Evolutionary conservation across 2,888 invertebrate genomes (phyloP).

Genomic region (Pachymerium ferrugineum): DNA sequence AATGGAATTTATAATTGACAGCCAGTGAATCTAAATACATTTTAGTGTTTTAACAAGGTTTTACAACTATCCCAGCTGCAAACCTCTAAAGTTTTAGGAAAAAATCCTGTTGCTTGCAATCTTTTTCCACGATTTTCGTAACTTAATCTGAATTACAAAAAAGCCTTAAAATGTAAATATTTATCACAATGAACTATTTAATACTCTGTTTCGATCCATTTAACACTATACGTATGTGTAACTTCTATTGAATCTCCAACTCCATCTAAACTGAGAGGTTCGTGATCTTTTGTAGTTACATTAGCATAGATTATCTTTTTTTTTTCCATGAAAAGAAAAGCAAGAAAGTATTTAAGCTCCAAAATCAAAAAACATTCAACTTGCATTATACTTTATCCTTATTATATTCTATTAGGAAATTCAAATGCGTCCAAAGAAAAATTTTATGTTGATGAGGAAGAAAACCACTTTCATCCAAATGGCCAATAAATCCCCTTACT

Average conservation of each 20-base stretch:
- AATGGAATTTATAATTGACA: slow-evolving; percentile 53
- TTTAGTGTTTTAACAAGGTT: no score
- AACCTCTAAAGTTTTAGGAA: slow-evolving; percentile 52
- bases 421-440: slow-evolving; percentile 51
- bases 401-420: slow-evolving; percentile 51
- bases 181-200: not conserved
- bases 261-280: slow-evolving; percentile 47
- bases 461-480: slow-evolving; percentile 51
- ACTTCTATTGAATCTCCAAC: slow-evolving; percentile 45
- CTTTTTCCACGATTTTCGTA: slow-evolving; percentile 47
- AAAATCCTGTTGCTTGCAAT: slow-evolving; percentile 48
- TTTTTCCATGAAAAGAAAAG: not conserved
- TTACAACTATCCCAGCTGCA: no score
- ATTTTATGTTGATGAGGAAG: slow-evolving; percentile 52
- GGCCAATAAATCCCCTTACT: slow-evolving; percentile 51
- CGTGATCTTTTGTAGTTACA: slow-evolving; percentile 48
- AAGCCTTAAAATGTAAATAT: not conserved
- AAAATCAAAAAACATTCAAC: not conserved
- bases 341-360: not conserved
- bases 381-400: slow-evolving; percentile 45
- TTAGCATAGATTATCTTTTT: slow-evolving; percentile 52
- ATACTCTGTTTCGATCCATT: slow-evolving; percentile 49
- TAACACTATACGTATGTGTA: slow-evolving; percentile 51
- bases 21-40: slow-evolving; percentile 51
- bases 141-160: slow-evolving; percentile 43